phyloP scores from a whole-genome alignment of 2,113 vertebrate species.

The Gymnocephalus cernua region DNA sequence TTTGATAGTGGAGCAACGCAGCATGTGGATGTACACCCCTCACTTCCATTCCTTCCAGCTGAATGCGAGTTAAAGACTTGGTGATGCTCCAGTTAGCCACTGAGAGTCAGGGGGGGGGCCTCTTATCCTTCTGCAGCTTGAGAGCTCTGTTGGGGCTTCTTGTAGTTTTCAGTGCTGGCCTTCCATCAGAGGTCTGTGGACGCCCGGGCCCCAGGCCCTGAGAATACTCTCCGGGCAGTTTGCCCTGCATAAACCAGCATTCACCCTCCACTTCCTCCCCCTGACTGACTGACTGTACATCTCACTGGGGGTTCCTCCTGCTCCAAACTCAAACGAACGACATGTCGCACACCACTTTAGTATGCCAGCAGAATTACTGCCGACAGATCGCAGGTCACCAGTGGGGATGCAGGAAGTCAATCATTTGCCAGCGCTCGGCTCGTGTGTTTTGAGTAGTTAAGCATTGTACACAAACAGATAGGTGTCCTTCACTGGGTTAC shows the following conservation, averaged over 20 bases:
- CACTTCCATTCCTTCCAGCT: conserved; percentile 37
- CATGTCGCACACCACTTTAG: conserved; percentile 37
- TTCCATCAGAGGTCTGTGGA: conserved; percentile 64
- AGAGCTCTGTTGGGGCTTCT: conserved; percentile 47
- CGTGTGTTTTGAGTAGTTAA: conserved; percentile 66
- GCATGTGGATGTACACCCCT: conserved; percentile 38
- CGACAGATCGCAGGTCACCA: conserved; percentile 61
- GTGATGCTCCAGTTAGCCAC: conserved; percentile 48
- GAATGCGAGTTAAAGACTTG: conserved; percentile 45
- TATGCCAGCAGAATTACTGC: conserved; percentile 56
- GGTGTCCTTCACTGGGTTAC: conserved; percentile 62
- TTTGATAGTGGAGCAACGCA: conserved; percentile 37
- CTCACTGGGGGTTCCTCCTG: conserved; percentile 54
- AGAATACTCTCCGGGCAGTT: conserved; percentile 66
- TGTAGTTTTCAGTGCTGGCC: conserved; percentile 60
- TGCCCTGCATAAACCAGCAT: conserved; percentile 64
- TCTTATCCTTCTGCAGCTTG: conserved; percentile 33
- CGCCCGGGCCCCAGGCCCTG: conserved; percentile 21
- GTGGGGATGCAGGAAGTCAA: conserved; percentile 75
- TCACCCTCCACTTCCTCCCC: conserved; percentile 54
- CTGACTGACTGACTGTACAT: conserved; percentile 50
- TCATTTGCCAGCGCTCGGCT: conserved; percentile 69
- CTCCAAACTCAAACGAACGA: conserved; percentile 47
- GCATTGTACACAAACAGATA: conserved; percentile 70
- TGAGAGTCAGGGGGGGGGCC: conserved; percentile 7